These are phyloP conservation scores for Apodemus speciosus DNA, from an alignment of 2,113 vertebrate genomes.

Conservation along the genomic window DNA sequence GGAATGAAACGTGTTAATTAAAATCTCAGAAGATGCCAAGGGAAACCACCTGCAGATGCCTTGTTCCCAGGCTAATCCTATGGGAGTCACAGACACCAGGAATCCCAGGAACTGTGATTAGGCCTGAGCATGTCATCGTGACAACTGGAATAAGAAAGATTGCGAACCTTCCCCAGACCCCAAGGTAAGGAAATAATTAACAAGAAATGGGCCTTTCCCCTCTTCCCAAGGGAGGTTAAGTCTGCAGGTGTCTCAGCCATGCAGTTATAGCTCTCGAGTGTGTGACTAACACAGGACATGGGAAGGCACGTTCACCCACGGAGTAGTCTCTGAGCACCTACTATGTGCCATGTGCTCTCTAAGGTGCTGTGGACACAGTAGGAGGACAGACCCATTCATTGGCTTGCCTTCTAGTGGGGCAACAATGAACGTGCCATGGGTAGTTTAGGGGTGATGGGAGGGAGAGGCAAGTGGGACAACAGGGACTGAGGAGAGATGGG, in stretches of 20 bases:
- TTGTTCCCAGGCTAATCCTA: not conserved
- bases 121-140: not conserved
- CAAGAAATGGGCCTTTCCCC: conserved; percentile 6
- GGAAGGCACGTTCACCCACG: not conserved
- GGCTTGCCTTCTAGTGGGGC: not conserved
- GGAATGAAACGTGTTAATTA: conserved; percentile 61
- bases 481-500: not conserved
- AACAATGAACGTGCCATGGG: no score
- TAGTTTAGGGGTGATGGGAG: not conserved
- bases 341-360: not conserved
- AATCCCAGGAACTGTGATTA: conserved; percentile 4
- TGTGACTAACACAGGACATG: not conserved
- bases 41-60: not conserved
- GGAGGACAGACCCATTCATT: not conserved
- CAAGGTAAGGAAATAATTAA: conserved; percentile 57
- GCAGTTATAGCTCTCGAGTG: not conserved
- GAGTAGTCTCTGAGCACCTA: not conserved
- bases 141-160: not conserved
- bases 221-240: not conserved
- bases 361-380: not conserved
- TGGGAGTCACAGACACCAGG: not conserved
- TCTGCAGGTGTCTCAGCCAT: not conserved
- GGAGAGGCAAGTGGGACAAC: not conserved
- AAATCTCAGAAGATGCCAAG: conserved; percentile 51
- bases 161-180: conserved; percentile 16